These are phyloP conservation scores for Vidua chalybeata DNA, from an alignment of 2,113 vertebrate species.

Conservation along the genomic window DNA sequence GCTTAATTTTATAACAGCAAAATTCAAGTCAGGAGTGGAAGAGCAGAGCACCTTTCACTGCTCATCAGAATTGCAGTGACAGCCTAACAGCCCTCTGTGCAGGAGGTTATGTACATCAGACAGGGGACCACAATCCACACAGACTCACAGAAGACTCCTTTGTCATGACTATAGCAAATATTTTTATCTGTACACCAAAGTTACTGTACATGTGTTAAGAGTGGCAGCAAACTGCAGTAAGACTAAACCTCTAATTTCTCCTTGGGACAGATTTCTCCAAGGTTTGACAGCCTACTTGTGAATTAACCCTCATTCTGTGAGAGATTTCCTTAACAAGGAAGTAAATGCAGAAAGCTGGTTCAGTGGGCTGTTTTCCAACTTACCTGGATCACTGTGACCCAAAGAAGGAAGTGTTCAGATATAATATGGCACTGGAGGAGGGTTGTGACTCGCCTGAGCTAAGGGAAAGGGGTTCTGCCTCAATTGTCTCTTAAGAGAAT, in stretches of 20 bases:
- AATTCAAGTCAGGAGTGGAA: neutral
- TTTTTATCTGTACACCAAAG: neutral
- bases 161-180: fast-evolving
- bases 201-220: neutral
- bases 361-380: neutral
- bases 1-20: neutral
- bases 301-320: neutral
- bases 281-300: neutral
- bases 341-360: neutral
- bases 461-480: neutral
- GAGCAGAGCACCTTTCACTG: neutral
- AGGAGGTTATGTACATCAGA: neutral
- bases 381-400: neutral
- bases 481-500: neutral
- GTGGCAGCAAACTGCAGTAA: neutral
- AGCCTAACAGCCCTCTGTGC: neutral
- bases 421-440: neutral
- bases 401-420: neutral
- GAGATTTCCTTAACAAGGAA: neutral
- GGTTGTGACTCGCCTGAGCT: neutral
- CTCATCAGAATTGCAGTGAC: neutral
- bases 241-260: neutral
- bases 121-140: neutral
- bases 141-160: neutral
- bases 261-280: neutral